Percentiles rank a stretch among this genome's conserved stretches.
phyloP scores from a whole-genome alignment of 2,113 vertebrate species.

The Bufo bufo region DNA sequence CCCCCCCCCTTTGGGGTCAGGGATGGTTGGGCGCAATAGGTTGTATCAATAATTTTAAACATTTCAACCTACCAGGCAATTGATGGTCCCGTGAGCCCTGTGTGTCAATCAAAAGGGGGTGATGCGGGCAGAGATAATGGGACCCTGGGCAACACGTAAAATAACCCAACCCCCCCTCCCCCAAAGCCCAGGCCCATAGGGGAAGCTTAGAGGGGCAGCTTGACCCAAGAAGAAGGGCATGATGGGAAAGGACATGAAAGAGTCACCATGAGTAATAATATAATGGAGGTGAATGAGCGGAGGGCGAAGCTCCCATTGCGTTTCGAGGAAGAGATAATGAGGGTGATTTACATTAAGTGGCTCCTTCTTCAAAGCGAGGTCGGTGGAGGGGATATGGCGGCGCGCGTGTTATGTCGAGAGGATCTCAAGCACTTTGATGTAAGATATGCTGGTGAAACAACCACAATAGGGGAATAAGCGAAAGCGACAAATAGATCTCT shows the following conservation, averaged over 20 bases:
- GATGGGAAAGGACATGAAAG: background rate
- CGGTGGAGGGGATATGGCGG: background rate
- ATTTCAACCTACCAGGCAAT: no score
- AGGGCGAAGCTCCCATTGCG: background rate
- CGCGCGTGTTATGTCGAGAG: background rate
- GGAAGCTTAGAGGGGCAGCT: no score
- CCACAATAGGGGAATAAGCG: background rate
- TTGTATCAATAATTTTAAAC: no score
- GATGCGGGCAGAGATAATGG: no score
- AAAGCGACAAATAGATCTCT: background rate
- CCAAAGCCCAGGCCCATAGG: no score
- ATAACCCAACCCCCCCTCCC: no score
- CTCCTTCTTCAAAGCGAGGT: background rate
- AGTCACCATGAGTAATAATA: background rate
- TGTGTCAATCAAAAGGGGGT: no score
- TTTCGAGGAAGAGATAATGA: background rate
- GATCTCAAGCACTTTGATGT: background rate
- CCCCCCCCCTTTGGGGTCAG: no score
- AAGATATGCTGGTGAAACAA: background rate
- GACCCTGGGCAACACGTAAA: no score
- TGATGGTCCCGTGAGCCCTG: no score
- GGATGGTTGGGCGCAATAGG: no score
- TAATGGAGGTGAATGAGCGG: background rate
- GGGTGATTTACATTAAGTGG: background rate
- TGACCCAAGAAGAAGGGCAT: no score